These are phyloP conservation scores for Ciona savignyi DNA, from an alignment of 23 tunicate species.

Conservation along the genomic window DNA sequence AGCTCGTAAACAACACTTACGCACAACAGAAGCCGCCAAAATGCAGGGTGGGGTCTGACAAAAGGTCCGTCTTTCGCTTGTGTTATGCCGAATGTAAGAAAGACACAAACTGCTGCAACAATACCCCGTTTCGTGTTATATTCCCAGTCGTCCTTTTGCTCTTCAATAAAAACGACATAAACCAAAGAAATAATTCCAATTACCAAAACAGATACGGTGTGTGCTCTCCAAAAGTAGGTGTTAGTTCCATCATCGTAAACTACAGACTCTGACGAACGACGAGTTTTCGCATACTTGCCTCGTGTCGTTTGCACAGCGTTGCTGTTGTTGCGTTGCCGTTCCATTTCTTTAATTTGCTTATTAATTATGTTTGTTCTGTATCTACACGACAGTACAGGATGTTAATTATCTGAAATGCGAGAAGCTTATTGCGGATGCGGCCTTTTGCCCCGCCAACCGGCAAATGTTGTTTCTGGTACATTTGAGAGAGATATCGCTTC, in stretches of 20 bases:
- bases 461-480: too few species aligned
- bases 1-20: constrained; percentile 72
- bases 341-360: too few species aligned
- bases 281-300: too few species aligned
- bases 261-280: constrained; percentile 53
- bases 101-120: constrained; percentile 42
- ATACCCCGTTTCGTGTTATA: constrained; percentile 73
- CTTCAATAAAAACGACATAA: constrained; percentile 57
- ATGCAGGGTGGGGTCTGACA: constrained; percentile 86
- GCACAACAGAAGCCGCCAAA: constrained; percentile 85
- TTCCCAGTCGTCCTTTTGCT: constrained; percentile 36
- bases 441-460: too few species aligned
- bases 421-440: too few species aligned
- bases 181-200: constrained; percentile 28
- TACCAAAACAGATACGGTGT: constrained; percentile 50
- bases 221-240: constrained; percentile 73
- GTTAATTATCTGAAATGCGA: too few species aligned
- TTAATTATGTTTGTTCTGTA: too few species aligned
- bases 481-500: too few species aligned
- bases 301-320: too few species aligned
- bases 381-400: too few species aligned
- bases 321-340: too few species aligned
- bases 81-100: constrained; percentile 82
- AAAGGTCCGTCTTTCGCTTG: constrained; percentile 91
- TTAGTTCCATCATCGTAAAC: constrained; percentile 90